These are phyloP conservation scores for Strigamia transsilvanica DNA, from an alignment of 2,888 invertebrate species.

Conservation along the genomic window DNA sequence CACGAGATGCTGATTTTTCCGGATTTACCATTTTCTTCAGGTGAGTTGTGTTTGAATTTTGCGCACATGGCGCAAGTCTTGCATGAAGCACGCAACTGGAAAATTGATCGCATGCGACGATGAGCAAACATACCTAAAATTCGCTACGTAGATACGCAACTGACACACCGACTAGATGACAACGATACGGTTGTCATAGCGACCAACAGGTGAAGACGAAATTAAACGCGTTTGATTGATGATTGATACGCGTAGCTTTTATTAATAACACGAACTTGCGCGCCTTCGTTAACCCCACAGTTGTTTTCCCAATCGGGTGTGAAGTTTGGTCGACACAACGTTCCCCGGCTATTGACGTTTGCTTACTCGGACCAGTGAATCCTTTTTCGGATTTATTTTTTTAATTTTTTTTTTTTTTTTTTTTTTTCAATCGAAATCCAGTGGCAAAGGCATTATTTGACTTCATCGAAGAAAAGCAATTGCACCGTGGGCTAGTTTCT, in stretches of 20 bases:
- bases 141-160: not conserved
- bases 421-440: not conserved
- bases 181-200: conserved; percentile 8
- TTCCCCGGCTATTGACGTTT: no score
- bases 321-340: no score
- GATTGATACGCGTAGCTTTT: no score
- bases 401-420: no score
- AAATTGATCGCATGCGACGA: conserved; percentile 20
- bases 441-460: conserved; percentile 15
- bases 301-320: no score
- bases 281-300: no score
- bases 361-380: not conserved
- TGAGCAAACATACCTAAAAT: not conserved
- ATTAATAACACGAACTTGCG: no score
- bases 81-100: conserved; percentile 2
- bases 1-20: not conserved
- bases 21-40: not conserved
- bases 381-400: not conserved
- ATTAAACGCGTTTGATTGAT: not conserved
- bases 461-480: conserved; percentile 7
- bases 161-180: not conserved
- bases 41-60: not conserved
- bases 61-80: conserved; percentile 9
- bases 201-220: not conserved
- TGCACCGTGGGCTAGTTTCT: not conserved